phyloP scores from a whole-genome alignment of 2,113 vertebrate species.

The Noctilio leporinus region DNA sequence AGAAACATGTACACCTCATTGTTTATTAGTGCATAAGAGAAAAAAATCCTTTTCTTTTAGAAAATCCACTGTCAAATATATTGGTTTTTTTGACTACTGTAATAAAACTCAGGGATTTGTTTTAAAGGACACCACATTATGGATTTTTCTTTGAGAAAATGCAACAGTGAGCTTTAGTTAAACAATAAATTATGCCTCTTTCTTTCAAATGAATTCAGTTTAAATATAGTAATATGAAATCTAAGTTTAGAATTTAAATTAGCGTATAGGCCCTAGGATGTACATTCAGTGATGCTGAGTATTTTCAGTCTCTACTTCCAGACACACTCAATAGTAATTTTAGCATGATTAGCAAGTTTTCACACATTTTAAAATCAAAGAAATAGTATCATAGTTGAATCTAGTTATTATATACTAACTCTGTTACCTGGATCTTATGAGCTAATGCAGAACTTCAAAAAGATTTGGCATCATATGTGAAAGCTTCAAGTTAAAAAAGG shows the following conservation, averaged over 20 bases:
- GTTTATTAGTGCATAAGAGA: not conserved
- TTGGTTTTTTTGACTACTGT: conserved; percentile 14
- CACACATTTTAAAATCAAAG: conserved; percentile 23
- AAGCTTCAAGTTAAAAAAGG: not conserved
- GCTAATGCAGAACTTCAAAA: not conserved
- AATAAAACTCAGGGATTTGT: conserved; percentile 40
- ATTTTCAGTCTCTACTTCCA: not conserved
- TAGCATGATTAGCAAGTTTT: not conserved
- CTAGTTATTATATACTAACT: not conserved
- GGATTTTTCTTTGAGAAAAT: conserved; percentile 27
- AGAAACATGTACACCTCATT: not conserved
- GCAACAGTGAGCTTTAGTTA: not conserved
- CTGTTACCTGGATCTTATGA: not conserved
- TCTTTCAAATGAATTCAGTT: conserved; percentile 39
- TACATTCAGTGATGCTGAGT: not conserved
- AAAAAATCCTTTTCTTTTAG: not conserved
- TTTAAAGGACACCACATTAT: not conserved
- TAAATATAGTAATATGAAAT: conserved; percentile 51
- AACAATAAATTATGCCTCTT: not conserved
- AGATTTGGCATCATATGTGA: not conserved
- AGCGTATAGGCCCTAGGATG: not conserved
- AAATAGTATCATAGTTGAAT: not conserved
- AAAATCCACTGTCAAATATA: conserved; percentile 10
- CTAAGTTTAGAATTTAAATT: conserved; percentile 41
- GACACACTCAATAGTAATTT: not conserved